phyloP scores from a whole-genome alignment of 2,888 invertebrate species.

The Theodoxus fluviatilis region DNA sequence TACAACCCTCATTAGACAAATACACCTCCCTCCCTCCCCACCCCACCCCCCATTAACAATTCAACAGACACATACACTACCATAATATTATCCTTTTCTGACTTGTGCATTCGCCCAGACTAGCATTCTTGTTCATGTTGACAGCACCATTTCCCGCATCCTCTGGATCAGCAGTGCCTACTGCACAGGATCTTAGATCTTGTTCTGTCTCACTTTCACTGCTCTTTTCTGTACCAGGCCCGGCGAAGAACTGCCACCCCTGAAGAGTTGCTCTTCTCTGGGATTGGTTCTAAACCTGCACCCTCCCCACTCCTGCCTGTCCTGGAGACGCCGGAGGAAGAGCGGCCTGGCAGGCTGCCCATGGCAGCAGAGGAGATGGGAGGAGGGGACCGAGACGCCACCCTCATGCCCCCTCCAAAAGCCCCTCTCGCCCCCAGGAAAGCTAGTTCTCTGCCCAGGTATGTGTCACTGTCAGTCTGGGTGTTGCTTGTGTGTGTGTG shows the following conservation, averaged over 20 bases:
- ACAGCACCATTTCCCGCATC: background rate
- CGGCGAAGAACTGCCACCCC: conserved; percentile 66
- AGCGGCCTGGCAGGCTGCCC: conserved; percentile 20
- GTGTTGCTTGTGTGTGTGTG: too few species aligned
- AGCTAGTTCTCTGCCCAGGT: background rate
- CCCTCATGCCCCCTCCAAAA: conserved; percentile 48
- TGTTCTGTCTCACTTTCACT: conserved; percentile 20
- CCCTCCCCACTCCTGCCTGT: conserved; percentile 32
- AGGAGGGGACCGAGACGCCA: conserved; percentile 27
- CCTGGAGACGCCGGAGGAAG: conserved; percentile 46
- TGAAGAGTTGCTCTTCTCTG: conserved; percentile 74
- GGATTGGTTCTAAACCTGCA: conserved; percentile 24
- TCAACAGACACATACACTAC: too few species aligned
- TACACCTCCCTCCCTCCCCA: too few species aligned
- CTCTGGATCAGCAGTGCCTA: background rate
- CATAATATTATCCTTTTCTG: too few species aligned
- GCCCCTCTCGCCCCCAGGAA: conserved; percentile 29
- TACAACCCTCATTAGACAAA: too few species aligned
- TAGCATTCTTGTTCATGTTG: background rate
- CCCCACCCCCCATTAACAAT: too few species aligned
- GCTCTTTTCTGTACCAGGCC: conserved; percentile 39
- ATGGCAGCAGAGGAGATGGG: conserved; percentile 25
- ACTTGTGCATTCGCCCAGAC: too few species aligned
- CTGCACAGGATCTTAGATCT: background rate
- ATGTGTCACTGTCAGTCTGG: conserved; percentile 44